Conservation (phyloP, 2,113 vertebrate species). For the Hyaena hyaena region DNA sequence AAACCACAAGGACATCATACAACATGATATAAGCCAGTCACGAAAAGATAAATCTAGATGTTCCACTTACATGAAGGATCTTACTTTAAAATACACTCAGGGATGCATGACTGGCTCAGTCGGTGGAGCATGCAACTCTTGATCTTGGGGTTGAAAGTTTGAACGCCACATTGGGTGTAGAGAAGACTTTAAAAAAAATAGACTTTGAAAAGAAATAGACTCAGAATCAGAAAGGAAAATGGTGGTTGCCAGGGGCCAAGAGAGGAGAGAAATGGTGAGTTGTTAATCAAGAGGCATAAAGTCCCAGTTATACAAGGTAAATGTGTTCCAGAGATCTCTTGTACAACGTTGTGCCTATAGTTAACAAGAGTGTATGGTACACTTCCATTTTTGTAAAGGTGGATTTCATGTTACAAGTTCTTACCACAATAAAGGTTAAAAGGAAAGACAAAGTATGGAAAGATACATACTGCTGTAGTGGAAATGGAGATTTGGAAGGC, state of each 20-base stretch:
- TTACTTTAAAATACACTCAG: neutral
- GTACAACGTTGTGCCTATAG: neutral
- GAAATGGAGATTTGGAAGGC: neutral
- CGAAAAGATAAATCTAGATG: neutral
- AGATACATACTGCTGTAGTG: neutral
- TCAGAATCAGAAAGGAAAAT: neutral
- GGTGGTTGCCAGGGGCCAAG: neutral
- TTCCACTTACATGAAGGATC: neutral
- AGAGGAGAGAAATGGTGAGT: neutral
- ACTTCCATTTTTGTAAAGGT: neutral
- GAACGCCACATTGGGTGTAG: neutral
- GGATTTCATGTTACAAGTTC: neutral
- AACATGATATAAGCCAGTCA: neutral
- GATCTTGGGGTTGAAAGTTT: neutral
- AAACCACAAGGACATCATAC: neutral
- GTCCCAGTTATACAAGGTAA: neutral
- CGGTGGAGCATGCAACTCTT: rapidly evolving
- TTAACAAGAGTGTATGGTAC: neutral
- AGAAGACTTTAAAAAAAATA: neutral
- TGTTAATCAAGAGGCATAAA: neutral
- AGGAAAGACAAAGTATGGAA: neutral
- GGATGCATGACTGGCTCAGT: neutral
- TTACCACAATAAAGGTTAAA: neutral
- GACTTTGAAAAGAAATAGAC: neutral
- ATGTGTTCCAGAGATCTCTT: neutral